These are phyloP conservation scores for Heliconius nattereri DNA, from an alignment of 1,140 invertebrate genomes.

Conservation along the genomic window DNA sequence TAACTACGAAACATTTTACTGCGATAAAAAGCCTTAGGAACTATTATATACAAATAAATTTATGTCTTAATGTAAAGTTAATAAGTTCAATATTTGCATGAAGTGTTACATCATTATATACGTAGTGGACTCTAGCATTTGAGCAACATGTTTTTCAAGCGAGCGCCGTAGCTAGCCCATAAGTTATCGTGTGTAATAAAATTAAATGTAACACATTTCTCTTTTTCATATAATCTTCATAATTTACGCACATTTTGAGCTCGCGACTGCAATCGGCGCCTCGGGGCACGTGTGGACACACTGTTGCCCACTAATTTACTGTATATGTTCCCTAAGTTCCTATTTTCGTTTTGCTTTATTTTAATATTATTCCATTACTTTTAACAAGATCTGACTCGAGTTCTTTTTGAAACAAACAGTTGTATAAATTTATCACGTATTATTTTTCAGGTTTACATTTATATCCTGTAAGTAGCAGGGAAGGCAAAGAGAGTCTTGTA, in stretches of 20 bases:
- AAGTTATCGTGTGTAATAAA: conserved; percentile 81
- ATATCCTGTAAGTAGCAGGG: too few species aligned
- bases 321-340: conserved; percentile 21
- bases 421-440: too few species aligned
- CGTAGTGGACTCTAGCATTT: conserved; percentile 31
- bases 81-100: conserved; percentile 33
- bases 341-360: conserved; percentile 16
- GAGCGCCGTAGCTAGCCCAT: conserved; percentile 74
- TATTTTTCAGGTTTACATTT: too few species aligned
- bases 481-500: too few species aligned
- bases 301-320: conserved; percentile 25
- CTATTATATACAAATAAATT: conserved; percentile 24
- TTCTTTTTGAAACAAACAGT: neutral
- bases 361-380: too few species aligned
- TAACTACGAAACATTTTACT: conserved; percentile 62
- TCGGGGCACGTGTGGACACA: conserved; percentile 39
- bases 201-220: conserved; percentile 81
- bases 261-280: conserved; percentile 69
- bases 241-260: conserved; percentile 80
- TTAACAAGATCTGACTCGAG: neutral
- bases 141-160: conserved; percentile 74
- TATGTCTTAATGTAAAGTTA: conserved; percentile 17
- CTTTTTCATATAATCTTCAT: conserved; percentile 80
- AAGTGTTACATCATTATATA: conserved; percentile 12
- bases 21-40: conserved; percentile 46